Conservation (phyloP, 2,113 vertebrate genomes). For the Anthoscopus minutus region DNA sequence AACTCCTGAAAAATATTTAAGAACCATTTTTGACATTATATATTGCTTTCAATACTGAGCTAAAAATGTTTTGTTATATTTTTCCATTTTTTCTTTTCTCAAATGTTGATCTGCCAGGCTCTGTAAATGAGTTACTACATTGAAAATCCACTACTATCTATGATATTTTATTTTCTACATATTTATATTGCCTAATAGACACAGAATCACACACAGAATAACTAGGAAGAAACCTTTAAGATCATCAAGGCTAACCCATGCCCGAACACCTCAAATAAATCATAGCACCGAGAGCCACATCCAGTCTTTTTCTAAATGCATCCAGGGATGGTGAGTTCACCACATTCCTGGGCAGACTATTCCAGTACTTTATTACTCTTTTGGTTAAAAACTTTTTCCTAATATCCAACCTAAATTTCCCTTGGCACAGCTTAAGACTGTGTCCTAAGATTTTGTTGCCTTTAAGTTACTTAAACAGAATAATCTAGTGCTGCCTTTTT, state of each 20-base stretch:
- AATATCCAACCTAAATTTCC: background rate
- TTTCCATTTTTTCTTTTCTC: accelerated
- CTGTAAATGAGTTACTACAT: background rate
- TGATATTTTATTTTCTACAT: background rate
- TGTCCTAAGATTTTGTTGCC: background rate
- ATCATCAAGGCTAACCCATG: background rate
- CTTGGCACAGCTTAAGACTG: background rate
- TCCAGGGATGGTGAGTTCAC: background rate
- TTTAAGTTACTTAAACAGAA: background rate
- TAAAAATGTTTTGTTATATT: background rate
- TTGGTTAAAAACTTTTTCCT: background rate
- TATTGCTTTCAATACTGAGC: background rate
- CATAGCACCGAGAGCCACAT: background rate
- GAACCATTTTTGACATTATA: background rate
- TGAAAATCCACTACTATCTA: background rate
- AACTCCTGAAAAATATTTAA: background rate
- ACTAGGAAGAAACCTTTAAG: background rate
- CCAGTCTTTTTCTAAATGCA: background rate
- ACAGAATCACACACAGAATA: background rate
- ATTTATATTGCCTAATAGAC: background rate
- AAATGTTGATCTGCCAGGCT: background rate
- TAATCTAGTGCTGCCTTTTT: background rate
- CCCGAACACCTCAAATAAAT: background rate
- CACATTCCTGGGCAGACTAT: background rate
- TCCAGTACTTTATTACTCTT: background rate